Base-by-base conservation (phyloP, 2,888 invertebrate genomes). In the Linyphia triangularis region DNA sequence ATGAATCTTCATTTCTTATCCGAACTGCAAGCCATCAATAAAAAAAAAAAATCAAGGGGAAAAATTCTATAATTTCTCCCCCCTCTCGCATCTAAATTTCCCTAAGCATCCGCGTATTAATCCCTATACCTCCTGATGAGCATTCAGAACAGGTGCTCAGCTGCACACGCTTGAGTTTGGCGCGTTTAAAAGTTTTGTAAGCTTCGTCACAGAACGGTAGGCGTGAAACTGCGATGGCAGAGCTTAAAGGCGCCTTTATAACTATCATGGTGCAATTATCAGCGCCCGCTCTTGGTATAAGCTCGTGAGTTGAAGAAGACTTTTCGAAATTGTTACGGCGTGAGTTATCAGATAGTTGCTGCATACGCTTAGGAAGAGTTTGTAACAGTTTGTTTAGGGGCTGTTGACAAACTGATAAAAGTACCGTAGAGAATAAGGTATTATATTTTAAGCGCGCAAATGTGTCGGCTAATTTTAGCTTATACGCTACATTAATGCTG, bases 191-290 rank as follows among this genome's bases (percentile, higher is more conserved):
- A 67, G 51, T 77, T 77, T 43, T 24, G 57, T 24, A 22, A 22
- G 10, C 57, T 22, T 22, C 16, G 19, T 30, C 28, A 22, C 61
- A 30, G 16, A 81, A 59, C 81, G 28, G 81, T 69, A 81, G 81
- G 81, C 81, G 81, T 57, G 81, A 70, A 70, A 51, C 26, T 16
- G 79, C 65, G 78, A 79, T 67, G 33, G 57, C 19, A 37, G 69
- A 70, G 51, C 57, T 81, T 81, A 70, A 81, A 81, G 70, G 81
- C 81, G 59, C 51, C 81, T 70, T 81, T 59, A 59, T 69, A 81
- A 81, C 69, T 59, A 81, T 81, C 81, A 81, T 59, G 70, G 69
- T 69, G 81, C 70, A 81, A 81, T 81, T 81, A 81, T 69, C 81
- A 81, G 81, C 81, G 33, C 73, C 51, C n/a, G n/a, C n/a, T n/a